A percentile compares a stretch with the other conserved stretches of the same genome.
Evolutionary conservation across 53 echinoderm and acorn worm genomes (phyloP).

Genomic region (Zoroaster sp.): DNA sequence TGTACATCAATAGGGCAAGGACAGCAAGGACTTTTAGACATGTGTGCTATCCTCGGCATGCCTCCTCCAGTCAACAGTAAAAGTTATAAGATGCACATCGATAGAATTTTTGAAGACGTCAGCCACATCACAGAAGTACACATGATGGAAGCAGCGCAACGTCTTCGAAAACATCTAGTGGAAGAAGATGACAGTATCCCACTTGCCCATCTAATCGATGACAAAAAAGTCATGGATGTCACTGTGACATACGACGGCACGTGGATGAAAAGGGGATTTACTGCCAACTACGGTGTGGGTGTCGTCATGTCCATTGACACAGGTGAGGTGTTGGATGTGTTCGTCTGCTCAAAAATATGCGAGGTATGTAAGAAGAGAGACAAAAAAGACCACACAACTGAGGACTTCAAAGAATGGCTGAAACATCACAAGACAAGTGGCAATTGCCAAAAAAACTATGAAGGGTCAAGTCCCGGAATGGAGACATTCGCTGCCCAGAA

Average conservation of each 20-base stretch:
- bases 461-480: slow-evolving; percentile 36
- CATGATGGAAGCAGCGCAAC: too few species aligned
- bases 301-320: slow-evolving; percentile 52
- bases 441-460: background rate
- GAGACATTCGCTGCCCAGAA: slow-evolving; percentile 42
- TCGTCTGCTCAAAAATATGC: background rate
- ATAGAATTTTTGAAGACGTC: too few species aligned
- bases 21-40: background rate
- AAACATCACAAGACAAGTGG: too few species aligned
- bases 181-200: background rate
- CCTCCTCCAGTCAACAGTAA: background rate
- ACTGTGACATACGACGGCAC: slow-evolving; percentile 50
- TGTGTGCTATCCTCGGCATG: background rate
- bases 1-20: background rate
- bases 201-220: background rate
- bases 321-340: slow-evolving; percentile 46
- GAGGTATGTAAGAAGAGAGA: background rate
- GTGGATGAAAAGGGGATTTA: slow-evolving; percentile 50
- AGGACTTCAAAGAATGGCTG: too few species aligned
- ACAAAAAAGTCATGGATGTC: background rate
- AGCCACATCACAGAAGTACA: too few species aligned
- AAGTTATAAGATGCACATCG: background rate
- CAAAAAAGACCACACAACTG: background rate
- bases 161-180: background rate
- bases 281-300: slow-evolving; percentile 42